Percentiles rank a stretch among this genome's conserved stretches.
Evolutionary conservation across 2,888 invertebrate species (phyloP).

Genomic region (Aporophyla nigra): DNA sequence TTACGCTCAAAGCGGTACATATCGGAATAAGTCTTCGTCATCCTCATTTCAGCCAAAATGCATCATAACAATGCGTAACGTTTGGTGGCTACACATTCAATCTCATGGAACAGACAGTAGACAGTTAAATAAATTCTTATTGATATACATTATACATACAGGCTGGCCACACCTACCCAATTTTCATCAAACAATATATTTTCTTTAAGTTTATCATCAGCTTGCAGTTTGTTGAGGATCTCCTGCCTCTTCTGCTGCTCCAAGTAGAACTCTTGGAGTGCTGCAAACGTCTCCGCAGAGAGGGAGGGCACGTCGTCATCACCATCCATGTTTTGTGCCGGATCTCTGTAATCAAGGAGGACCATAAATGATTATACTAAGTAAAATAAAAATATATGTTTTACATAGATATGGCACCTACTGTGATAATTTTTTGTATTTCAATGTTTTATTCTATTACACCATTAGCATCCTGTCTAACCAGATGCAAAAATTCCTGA

Average conservation of each 20-base stretch:
- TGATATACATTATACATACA: no score
- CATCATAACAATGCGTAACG: no score
- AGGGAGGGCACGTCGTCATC: slow-evolving; percentile 91
- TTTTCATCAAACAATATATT: slow-evolving; percentile 93
- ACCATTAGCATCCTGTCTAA: no score
- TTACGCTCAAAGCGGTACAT: no score
- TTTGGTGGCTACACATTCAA: no score
- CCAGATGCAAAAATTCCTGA: background rate
- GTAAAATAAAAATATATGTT: no score
- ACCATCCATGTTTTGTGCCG: slow-evolving; percentile 34
- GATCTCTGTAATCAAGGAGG: background rate
- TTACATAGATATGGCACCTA: background rate
- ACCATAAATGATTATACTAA: background rate
- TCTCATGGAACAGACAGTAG: no score
- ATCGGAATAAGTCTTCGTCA: no score
- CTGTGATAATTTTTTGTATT: no score
- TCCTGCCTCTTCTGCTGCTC: slow-evolving; percentile 93
- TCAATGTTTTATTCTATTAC: background rate
- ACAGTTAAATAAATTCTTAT: no score
- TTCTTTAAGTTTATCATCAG: slow-evolving; percentile 84
- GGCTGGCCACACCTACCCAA: slow-evolving; percentile 92
- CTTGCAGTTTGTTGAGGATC: slow-evolving; percentile 87
- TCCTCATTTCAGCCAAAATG: no score
- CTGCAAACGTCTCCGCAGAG: slow-evolving; percentile 93
- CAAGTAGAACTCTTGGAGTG: slow-evolving; percentile 94